A percentile compares a stretch with the other conserved stretches of the same genome.
Conservation (phyloP, 2,888 invertebrate genomes). For the Tenthredo mesomela region DNA sequence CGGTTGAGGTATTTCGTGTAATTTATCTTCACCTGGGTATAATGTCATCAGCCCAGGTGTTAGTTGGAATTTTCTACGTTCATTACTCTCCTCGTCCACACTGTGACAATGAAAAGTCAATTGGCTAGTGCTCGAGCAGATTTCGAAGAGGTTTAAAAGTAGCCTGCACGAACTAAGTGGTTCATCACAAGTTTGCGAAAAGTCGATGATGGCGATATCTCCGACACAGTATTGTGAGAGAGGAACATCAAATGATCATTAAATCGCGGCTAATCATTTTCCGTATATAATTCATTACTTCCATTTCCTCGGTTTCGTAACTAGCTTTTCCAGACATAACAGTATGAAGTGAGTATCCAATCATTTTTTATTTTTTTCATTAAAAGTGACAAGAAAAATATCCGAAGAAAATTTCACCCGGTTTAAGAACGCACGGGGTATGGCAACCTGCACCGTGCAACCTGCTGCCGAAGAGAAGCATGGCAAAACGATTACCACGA, state of each 20-base stretch:
- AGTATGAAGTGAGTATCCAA: background rate
- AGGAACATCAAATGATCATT: background rate
- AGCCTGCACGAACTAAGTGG: background rate
- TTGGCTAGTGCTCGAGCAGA: background rate
- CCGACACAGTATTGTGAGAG: background rate
- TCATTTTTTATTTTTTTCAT: background rate
- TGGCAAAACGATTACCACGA: conserved; percentile 61
- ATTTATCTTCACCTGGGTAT: background rate
- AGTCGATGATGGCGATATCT: background rate
- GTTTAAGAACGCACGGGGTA: background rate
- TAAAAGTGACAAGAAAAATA: no score
- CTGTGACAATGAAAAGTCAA: conserved; percentile 4
- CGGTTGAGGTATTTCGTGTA: background rate
- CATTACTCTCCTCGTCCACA: background rate
- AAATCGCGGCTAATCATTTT: background rate
- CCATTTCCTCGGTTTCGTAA: background rate
- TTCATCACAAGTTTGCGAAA: background rate
- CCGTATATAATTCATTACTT: background rate
- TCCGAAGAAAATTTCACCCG: background rate
- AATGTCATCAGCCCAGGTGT: conserved; percentile 17
- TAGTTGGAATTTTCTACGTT: background rate
- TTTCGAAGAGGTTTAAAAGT: background rate
- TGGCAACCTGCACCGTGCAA: background rate
- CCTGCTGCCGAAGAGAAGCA: conserved; percentile 8
- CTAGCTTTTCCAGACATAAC: no score